phyloP scores from a whole-genome alignment of 2,888 invertebrate genomes.

The Drosophila prostipennis region DNA sequence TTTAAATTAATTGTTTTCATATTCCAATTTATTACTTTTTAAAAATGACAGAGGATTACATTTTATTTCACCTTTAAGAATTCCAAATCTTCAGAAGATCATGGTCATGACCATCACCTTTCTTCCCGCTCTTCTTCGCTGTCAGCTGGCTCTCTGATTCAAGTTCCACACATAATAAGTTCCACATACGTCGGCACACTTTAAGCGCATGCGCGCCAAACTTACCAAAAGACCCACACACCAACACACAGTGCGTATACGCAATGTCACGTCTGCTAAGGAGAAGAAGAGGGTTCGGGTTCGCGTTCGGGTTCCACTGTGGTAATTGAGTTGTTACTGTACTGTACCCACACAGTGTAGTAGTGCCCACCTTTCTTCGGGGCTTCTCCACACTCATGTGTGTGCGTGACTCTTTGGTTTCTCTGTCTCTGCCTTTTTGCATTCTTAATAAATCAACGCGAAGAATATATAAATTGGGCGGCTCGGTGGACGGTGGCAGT shows the following conservation, averaged over 20 bases:
- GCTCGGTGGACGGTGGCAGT: slow-evolving; percentile 83
- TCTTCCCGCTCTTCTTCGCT: neutral
- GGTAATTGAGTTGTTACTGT: slow-evolving; percentile 48
- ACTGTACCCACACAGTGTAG: slow-evolving; percentile 14
- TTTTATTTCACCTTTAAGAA: no score
- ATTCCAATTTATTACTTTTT: no score
- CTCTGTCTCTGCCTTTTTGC: slow-evolving; percentile 84
- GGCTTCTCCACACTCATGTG: slow-evolving; percentile 8
- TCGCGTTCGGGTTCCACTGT: neutral
- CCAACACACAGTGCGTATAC: slow-evolving; percentile 22
- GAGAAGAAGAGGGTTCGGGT: slow-evolving; percentile 27
- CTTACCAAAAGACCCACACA: slow-evolving; percentile 11
- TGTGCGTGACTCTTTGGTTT: slow-evolving; percentile 46
- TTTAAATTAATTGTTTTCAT: no score
- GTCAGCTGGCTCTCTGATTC: slow-evolving; percentile 1
- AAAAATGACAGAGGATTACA: no score
- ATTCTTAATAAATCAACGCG: slow-evolving; percentile 85
- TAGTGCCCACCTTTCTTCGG: slow-evolving; percentile 22
- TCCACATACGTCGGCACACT: slow-evolving; percentile 58
- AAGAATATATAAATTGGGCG: slow-evolving; percentile 85
- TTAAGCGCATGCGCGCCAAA: slow-evolving; percentile 48
- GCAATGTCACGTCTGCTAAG: slow-evolving; percentile 59
- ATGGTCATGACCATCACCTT: neutral
- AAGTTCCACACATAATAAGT: slow-evolving; percentile 19
- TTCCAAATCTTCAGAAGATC: neutral